Percentiles rank a stretch among this genome's conserved stretches.
phyloP scores from a whole-genome alignment of 2,888 invertebrate genomes.

The Hypercompe scribonia region DNA sequence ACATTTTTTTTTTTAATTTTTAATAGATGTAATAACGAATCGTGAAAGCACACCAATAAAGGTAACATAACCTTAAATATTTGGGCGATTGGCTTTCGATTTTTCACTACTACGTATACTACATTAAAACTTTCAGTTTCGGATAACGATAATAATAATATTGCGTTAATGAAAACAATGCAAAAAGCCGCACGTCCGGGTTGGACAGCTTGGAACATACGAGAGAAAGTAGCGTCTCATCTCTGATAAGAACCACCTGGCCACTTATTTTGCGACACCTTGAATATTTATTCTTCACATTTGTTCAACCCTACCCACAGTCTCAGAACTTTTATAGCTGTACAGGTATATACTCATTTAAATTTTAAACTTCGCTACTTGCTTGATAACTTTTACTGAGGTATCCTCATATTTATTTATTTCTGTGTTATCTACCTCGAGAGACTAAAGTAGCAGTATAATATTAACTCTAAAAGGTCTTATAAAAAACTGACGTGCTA shows the following conservation, averaged over 20 bases:
- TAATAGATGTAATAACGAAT: slow-evolving; percentile 43
- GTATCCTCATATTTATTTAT: slow-evolving; percentile 33
- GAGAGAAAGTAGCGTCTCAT: slow-evolving; percentile 80
- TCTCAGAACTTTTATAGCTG: slow-evolving; percentile 49
- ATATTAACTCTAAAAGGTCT: neutral
- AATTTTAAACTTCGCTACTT: slow-evolving; percentile 55
- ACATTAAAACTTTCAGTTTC: slow-evolving; percentile 80
- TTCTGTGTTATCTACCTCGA: neutral
- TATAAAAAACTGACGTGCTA: too few species aligned
- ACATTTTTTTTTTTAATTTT: slow-evolving; percentile 40
- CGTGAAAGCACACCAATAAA: slow-evolving; percentile 57
- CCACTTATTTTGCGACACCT: slow-evolving; percentile 68
- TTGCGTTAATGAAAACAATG: slow-evolving; percentile 80
- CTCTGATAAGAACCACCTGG: slow-evolving; percentile 60
- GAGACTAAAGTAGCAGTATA: neutral
- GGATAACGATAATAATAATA: slow-evolving; percentile 72
- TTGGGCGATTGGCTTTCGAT: slow-evolving; percentile 73
- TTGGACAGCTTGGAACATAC: slow-evolving; percentile 65
- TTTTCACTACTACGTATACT: slow-evolving; percentile 69
- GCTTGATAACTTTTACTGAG: slow-evolving; percentile 47
- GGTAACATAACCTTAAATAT: slow-evolving; percentile 59
- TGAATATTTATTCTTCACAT: slow-evolving; percentile 61
- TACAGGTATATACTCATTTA: slow-evolving; percentile 56
- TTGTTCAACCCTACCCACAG: slow-evolving; percentile 51
- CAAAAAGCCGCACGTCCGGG: slow-evolving; percentile 74